phyloP scores from a whole-genome alignment of 2,797 vertebrate genomes.

The Fistularia tabacaria region DNA sequence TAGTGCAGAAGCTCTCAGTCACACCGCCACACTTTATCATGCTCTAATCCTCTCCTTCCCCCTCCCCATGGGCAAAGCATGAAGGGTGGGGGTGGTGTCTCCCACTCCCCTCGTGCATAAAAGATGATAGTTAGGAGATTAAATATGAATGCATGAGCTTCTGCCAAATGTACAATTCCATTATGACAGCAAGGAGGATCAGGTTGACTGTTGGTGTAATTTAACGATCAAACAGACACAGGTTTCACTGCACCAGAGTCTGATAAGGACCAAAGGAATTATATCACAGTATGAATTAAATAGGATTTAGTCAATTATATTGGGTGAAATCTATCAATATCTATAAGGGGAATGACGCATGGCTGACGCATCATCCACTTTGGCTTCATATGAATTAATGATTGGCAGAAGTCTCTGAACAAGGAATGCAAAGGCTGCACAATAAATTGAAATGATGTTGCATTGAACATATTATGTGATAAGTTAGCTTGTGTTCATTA shows the following conservation, averaged over 20 bases:
- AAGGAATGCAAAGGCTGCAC: too few species aligned
- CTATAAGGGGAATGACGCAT: too few species aligned
- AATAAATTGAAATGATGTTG: too few species aligned
- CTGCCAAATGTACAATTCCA: constrained; percentile 60
- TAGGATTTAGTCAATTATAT: too few species aligned
- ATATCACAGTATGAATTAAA: too few species aligned
- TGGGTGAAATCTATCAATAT: too few species aligned
- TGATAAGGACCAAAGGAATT: too few species aligned
- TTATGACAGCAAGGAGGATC: constrained; percentile 49
- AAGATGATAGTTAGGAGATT: constrained; percentile 65
- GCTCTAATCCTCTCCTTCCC: constrained; percentile 47
- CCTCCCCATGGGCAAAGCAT: constrained; percentile 27
- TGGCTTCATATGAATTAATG: too few species aligned
- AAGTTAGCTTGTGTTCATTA: too few species aligned
- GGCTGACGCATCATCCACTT: too few species aligned
- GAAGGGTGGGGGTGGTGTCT: constrained; percentile 26
- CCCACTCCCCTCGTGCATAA: constrained; percentile 69
- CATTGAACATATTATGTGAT: too few species aligned
- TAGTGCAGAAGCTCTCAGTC: constrained; percentile 46
- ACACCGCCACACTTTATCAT: constrained; percentile 57
- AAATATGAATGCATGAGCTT: constrained; percentile 71
- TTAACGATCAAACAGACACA: neutral
- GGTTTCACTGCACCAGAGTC: neutral
- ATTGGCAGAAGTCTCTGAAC: too few species aligned
- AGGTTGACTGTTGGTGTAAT: constrained; percentile 8